A percentile compares a stretch with the other conserved stretches of the same genome.
Evolutionary conservation across 2,113 vertebrate genomes (phyloP).

Genomic region (Phyllopteryx taeniolatus): DNA sequence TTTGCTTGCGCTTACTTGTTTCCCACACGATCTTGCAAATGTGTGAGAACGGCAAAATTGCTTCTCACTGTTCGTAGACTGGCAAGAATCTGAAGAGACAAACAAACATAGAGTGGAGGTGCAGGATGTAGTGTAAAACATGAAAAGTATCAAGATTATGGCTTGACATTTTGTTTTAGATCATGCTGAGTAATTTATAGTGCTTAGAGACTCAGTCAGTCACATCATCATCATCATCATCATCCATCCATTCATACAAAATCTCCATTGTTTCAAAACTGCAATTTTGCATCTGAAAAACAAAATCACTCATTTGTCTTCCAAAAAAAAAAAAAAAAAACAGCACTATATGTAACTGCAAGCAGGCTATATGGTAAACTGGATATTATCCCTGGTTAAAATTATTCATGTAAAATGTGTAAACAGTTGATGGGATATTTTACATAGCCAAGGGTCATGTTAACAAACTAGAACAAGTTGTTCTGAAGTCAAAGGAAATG

Average conservation of each 20-base stretch:
- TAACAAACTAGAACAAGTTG: no score
- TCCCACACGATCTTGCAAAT: constrained; percentile 73
- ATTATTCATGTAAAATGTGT: no score
- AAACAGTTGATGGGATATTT: no score
- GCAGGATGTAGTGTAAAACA: neutral
- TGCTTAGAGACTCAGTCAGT: neutral
- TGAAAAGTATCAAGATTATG: neutral
- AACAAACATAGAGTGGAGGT: neutral
- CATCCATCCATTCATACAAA: neutral
- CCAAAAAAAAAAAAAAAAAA: no score
- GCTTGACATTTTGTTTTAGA: neutral
- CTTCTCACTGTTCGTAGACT: constrained; percentile 85
- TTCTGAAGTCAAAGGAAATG: constrained; percentile 17
- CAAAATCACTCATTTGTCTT: no score
- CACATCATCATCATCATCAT: neutral
- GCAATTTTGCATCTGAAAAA: no score
- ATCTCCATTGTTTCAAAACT: neutral
- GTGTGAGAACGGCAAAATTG: constrained; percentile 80
- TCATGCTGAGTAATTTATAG: neutral
- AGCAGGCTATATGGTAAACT: no score
- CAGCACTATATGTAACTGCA: no score
- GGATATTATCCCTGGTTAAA: no score
- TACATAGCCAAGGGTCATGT: no score
- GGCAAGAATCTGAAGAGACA: constrained; percentile 80
- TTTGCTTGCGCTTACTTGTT: constrained; percentile 51